Evolutionary conservation across 2,888 invertebrate species (phyloP).

Genomic region (Troglohyphantes excavatus): DNA sequence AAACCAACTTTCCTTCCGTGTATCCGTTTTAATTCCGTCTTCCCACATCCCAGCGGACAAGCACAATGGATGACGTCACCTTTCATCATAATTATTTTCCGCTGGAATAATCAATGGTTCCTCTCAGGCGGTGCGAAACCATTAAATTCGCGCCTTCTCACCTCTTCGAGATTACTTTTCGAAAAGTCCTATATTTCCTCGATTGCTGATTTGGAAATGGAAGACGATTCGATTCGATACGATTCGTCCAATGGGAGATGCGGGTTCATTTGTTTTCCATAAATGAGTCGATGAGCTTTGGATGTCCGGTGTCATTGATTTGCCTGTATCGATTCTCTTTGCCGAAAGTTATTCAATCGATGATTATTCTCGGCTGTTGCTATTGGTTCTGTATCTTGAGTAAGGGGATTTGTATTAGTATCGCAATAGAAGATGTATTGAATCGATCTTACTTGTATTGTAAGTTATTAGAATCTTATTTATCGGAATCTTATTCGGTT

Average conservation of each 20-base stretch:
- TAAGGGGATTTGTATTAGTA: not conserved
- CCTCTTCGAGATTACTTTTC: not conserved
- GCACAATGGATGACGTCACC: slow-evolving; percentile 7
- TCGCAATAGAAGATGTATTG: not conserved
- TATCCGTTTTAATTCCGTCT: slow-evolving; percentile 60
- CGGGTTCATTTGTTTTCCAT: not conserved
- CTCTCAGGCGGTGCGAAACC: not conserved
- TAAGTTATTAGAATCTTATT: too few species aligned
- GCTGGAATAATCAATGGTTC: slow-evolving; percentile 58
- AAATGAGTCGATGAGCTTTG: not conserved
- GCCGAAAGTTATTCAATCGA: not conserved
- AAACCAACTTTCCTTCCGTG: slow-evolving; percentile 20
- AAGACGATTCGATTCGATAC: not conserved
- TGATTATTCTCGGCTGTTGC: not conserved
- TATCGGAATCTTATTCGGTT: too few species aligned
- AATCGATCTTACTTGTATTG: too few species aligned
- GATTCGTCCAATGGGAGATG: not conserved
- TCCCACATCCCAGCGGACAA: not conserved
- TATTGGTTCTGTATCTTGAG: not conserved
- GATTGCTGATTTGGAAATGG: not conserved
- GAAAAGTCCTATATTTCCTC: not conserved
- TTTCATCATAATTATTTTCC: slow-evolving; percentile 63
- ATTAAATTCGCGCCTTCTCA: slow-evolving; percentile 15
- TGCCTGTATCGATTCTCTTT: not conserved
- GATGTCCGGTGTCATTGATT: not conserved